phyloP scores from a whole-genome alignment of 2,888 invertebrate species.

The Stegana nigrithorax region DNA sequence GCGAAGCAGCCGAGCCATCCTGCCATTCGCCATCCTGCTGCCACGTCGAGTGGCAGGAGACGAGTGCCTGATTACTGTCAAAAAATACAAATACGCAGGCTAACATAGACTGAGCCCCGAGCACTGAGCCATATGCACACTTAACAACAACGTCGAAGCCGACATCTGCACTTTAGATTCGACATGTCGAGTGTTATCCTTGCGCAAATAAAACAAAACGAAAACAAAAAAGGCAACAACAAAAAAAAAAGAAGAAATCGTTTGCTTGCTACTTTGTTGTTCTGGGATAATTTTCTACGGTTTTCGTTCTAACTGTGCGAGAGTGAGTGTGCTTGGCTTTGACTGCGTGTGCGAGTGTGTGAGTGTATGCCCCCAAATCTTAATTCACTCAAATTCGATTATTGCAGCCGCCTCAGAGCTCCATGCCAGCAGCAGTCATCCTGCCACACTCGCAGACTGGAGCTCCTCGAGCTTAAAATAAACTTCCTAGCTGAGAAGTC shows the following conservation, averaged over 20 bases:
- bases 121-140: constrained; percentile 18
- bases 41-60: background rate
- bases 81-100: constrained; percentile 28
- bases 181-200: constrained; percentile 55
- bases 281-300: constrained; percentile 52
- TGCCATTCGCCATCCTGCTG: background rate
- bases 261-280: constrained; percentile 40
- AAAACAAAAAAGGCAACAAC: constrained; percentile 19
- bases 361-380: constrained; percentile 56
- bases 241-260: background rate
- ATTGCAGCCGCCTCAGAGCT: constrained; percentile 34
- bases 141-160: constrained; percentile 26
- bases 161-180: constrained; percentile 42
- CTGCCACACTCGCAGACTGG: constrained; percentile 18
- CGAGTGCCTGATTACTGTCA: constrained; percentile 59
- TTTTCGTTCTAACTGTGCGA: background rate
- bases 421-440: background rate
- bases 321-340: background rate
- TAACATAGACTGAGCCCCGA: constrained; percentile 18
- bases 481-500: constrained; percentile 57
- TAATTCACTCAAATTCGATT: constrained; percentile 64
- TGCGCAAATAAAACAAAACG: constrained; percentile 55
- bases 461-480: constrained; percentile 51
- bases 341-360: constrained; percentile 40
- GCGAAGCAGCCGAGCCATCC: background rate